phyloP scores from a whole-genome alignment of 2,113 vertebrate species.

The Oplegnathus fasciatus region DNA sequence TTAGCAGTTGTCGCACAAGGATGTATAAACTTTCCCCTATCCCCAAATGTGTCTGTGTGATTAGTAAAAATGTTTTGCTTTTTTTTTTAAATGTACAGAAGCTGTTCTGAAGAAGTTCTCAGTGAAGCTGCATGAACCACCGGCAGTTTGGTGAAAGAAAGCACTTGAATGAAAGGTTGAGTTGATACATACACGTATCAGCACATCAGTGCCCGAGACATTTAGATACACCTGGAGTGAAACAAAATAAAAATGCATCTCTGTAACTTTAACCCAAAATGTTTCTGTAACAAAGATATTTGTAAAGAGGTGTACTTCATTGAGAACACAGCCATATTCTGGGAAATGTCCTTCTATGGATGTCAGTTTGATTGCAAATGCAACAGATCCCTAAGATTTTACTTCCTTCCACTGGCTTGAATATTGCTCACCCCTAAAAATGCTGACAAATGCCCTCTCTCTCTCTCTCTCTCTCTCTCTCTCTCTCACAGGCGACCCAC shows the following conservation, averaged over 20 bases:
- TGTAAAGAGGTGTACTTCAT: constrained; percentile 13
- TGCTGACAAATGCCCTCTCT: constrained; percentile 34
- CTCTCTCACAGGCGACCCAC: constrained; percentile 40
- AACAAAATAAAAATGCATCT: constrained; percentile 61
- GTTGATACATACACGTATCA: constrained; percentile 8
- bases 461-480: constrained; percentile 36
- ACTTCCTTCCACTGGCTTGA: constrained; percentile 57
- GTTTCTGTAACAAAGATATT: constrained; percentile 23
- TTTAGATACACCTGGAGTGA: constrained; percentile 52
- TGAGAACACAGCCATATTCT: constrained; percentile 18
- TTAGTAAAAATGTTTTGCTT: background rate
- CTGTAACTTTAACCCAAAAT: constrained; percentile 31
- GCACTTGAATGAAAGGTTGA: constrained; percentile 46
- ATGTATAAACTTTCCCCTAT: constrained; percentile 25
- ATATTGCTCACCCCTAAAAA: constrained; percentile 67
- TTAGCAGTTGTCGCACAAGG: constrained; percentile 36
- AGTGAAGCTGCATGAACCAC: constrained; percentile 56
- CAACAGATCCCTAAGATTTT: constrained; percentile 51
- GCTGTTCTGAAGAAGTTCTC: constrained; percentile 41
- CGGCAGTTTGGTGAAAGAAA: constrained; percentile 60
- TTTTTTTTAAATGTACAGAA: constrained; percentile 63
- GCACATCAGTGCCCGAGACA: constrained; percentile 41
- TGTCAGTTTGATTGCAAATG: constrained; percentile 72
- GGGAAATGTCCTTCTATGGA: constrained; percentile 17
- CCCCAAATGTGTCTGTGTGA: constrained; percentile 27